Evolutionary conservation across 2,113 vertebrate species (phyloP), one percentile per base, ranked within the genome.

Genomic region (Coptodon rendalli): DNA sequence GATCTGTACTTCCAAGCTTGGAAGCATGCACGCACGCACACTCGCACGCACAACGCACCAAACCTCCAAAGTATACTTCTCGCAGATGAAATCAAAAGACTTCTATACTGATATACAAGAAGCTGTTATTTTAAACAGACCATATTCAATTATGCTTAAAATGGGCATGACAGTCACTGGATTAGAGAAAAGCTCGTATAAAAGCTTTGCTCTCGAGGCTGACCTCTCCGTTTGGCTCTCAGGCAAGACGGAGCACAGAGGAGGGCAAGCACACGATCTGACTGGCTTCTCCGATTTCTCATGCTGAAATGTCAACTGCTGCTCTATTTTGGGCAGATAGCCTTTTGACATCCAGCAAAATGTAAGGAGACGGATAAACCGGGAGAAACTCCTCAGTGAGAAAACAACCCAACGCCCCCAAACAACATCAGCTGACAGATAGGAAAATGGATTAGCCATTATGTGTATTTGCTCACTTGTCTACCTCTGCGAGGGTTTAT

Each of bases 1-100:
- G 90, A 92, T 92, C 91, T 93, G 88, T 87, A 94, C 93, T 95
- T 94, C 90, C 85, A 89, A 90, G 87, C 89, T 89, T 79, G 71
- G 89, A 91, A 94, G 87, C 86, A 88, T n/a, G 88, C 66, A 63
- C 48, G 81, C 91, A 68, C 48, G 80, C 92, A 82, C 86, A 22
- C 90, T 66, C 52, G 12, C 76, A 54, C 29, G 82, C 83, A 73
- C 84, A 83, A 63, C 31, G 6, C 78, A 59, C 54, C 68, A 83
- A 90, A 87, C 53, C 88, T 86, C 81, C 83, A 86, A 85, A 34
- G 57, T 27, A 86, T 7, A 63, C 78, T 29, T 84, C 82, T 76
- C 84, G 63, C 19, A 50, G 81, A 91, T 87, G 52, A 80, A 84
- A 83, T 79, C 50, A 36, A 40, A 14, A 63, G 73, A 78, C 53